Evolutionary conservation across 2,113 vertebrate genomes (phyloP).

Genomic region (Telmatochromis brichardi): DNA sequence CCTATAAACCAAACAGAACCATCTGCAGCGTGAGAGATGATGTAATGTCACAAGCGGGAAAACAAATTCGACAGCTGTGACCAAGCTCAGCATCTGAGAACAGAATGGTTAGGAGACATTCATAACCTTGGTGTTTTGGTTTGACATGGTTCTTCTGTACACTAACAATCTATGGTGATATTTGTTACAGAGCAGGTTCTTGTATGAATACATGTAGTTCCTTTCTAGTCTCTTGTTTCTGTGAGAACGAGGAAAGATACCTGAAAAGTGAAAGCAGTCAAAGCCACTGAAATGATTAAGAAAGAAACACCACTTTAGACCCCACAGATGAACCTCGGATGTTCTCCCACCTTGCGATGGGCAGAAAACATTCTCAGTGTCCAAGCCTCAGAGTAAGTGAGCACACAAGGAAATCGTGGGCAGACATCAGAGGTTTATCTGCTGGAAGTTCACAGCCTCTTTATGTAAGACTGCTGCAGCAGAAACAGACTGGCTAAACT

Average conservation of each 20-base stretch:
- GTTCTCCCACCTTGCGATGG: background rate
- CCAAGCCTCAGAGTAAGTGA: background rate
- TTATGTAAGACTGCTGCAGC: conserved; percentile 9
- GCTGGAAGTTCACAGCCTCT: background rate
- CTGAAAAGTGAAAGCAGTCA: background rate
- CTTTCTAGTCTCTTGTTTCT: background rate
- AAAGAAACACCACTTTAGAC: background rate
- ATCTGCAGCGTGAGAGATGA: background rate
- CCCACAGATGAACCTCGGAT: background rate
- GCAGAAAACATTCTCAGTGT: background rate
- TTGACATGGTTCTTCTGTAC: background rate
- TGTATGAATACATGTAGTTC: background rate
- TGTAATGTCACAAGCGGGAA: background rate
- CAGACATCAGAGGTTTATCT: conserved; percentile 33
- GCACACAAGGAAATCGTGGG: background rate
- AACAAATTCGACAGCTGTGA: conserved; percentile 4
- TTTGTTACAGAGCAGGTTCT: background rate
- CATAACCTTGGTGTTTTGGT: conserved; percentile 13
- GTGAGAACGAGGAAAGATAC: background rate
- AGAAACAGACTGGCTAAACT: background rate
- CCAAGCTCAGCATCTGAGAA: background rate
- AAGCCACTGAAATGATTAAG: background rate
- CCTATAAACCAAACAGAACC: conserved; percentile 1
- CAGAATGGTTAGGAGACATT: conserved; percentile 18
- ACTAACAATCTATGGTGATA: background rate